Base-by-base conservation (phyloP, 2,888 invertebrate genomes). In the Pogonocherus hispidulus region DNA sequence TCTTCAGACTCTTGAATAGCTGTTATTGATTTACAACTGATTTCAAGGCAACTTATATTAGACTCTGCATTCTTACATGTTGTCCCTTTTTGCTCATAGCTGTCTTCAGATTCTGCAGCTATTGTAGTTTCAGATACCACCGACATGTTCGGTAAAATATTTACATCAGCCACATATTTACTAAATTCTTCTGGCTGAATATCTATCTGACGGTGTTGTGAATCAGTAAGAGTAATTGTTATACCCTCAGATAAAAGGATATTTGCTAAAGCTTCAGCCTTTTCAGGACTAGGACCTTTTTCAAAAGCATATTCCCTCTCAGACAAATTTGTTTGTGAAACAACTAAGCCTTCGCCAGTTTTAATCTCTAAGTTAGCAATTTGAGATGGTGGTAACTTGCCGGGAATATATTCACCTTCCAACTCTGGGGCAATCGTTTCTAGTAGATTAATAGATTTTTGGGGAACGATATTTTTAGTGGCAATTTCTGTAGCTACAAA, bases 401-500 rank as follows among this genome's bases (percentile, higher is more conserved):
- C 87, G 1, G 88, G 87, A 18, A 88, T 82, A 70, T 91, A 87
- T 19, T 87, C 86, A 1, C 91, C 91, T 87, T 93, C 93, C 70
- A 89, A 88, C 84, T 94, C 94, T 69, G 91, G 90, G 0, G 91
- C 88, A 76, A 91, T 84, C 75, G 89, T 90, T 80, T 91, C 89
- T 84, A 91, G 89, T 14, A 91, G 91, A 3, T 90, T 84, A 49
- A 91, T 83, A 82, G 91, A 90, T 80, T 90, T 91, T 72, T 92
- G 91, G 9, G 91, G 87, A 27, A 91, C 86, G 0, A 94, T 84
- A 66, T 89, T 88, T 82, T 90, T 87, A 20, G 88, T 89, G 2
- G 94, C 94, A 8, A 90, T 88, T 88, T 94, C 94, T 1, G 94
- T 94, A 0, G 94, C 91, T 1, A 94, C 93, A 80, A 94, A 92